Evolutionary conservation across 2,797 vertebrate species (phyloP), one percentile per base, ranked within the genome.

Genomic region (Prunella strophiata): DNA sequence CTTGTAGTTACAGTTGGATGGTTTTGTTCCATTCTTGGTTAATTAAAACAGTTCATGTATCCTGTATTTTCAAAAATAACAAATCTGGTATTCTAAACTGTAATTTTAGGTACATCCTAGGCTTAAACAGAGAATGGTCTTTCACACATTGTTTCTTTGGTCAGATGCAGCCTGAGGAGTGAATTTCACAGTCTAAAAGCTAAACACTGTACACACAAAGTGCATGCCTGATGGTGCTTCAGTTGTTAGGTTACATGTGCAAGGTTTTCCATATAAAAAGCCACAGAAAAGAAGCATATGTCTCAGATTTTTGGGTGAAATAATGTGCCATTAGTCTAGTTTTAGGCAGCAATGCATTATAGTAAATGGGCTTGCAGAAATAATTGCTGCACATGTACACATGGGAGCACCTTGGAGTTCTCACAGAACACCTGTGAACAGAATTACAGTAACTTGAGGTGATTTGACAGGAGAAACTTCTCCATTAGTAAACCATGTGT

Each of bases 351-450:
- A 55, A 5, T 62, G 38, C 71, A 7, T 55, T 62, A 5, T 0
- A 78, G 48, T 76, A 30, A 50, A 38, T n/a, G 27, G 63, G 27
- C 51, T 70, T 43, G 27, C 26, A 75, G 66, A 70, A 61, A 22
- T 51, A 55, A 58, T 65, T 88, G 70, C 30, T 72, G 13, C 1
- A 1, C 27, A 5, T 5, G 8, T 52, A 29, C 13, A 9, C 26
- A 5, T 0, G 0, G 26, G 42, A 59, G 11, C 10, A 1, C 32
- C 26, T 36, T 68, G 62, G 36, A 77, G 54, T 52, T 85, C 36
- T 72, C 54, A 38, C 20, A 38, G 22, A 62, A 55, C 30, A 36
- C 22, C 5, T 45, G 1, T 26, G 3, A 4, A 21, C 26, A 54
- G 66, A 73, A 70, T 59, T 81, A 10, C 32, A 45, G 3, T n/a